Evolutionary conservation across 2,113 vertebrate species (phyloP).

Genomic region (Nettapus auritus): DNA sequence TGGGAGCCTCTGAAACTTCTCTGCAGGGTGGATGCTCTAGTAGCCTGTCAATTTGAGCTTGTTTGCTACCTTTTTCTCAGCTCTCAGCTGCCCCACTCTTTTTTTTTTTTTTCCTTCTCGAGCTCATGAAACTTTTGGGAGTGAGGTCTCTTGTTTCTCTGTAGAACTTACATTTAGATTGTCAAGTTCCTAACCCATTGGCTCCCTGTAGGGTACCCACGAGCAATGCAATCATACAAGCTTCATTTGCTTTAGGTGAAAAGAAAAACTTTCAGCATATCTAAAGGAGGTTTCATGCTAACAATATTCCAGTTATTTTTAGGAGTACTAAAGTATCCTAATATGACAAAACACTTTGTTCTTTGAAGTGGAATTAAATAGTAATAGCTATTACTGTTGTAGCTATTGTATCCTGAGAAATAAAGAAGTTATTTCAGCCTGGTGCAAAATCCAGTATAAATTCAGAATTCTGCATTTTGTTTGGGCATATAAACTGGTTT

Average conservation of each 20-base stretch:
- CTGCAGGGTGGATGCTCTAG: rapidly evolving
- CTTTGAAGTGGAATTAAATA: neutral
- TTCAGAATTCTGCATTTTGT: neutral
- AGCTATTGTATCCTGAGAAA: neutral
- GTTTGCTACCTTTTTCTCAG: neutral
- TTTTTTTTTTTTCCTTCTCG: neutral
- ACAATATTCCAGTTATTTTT: neutral
- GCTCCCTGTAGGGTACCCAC: neutral
- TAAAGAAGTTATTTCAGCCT: neutral
- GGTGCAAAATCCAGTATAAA: neutral
- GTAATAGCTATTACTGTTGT: neutral
- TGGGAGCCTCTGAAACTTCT: neutral
- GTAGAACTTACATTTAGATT: neutral
- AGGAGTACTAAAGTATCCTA: neutral
- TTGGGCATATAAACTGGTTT: neutral
- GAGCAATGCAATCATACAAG: rapidly evolving
- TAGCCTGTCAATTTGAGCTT: neutral
- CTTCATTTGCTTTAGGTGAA: neutral
- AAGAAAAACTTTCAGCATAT: neutral
- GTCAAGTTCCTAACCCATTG: rapidly evolving
- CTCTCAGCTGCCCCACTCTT: rapidly evolving
- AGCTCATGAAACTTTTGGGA: rapidly evolving
- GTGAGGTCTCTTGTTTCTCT: neutral
- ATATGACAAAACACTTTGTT: neutral
- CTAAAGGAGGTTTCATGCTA: rapidly evolving